Conservation (phyloP, 2,797 vertebrate genomes). For the Spinibarbus caldwelli region DNA sequence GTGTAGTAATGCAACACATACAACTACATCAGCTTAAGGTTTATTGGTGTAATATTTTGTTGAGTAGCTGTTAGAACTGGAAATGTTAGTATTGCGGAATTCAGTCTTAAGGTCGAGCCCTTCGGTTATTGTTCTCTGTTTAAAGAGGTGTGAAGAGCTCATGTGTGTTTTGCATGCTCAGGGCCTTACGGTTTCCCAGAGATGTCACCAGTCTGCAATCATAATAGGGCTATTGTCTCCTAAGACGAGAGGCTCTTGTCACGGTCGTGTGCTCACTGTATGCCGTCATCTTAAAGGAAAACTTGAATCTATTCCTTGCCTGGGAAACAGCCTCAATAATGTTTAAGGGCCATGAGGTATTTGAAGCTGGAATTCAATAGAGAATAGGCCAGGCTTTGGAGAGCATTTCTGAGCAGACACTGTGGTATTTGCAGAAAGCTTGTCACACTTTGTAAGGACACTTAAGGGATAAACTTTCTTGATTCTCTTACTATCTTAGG, state of each 20-base stretch:
- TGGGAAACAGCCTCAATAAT: conserved; percentile 38
- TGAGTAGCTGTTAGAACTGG: conserved; percentile 32
- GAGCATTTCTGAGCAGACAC: conserved; percentile 2
- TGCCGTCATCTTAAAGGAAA: conserved; percentile 64
- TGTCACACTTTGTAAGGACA: background rate
- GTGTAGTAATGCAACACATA: background rate
- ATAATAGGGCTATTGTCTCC: conserved; percentile 69
- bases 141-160: conserved; percentile 65
- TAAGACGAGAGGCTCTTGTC: conserved; percentile 59
- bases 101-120: conserved; percentile 13
- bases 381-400: conserved; percentile 21
- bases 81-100: conserved; percentile 30
- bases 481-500: background rate
- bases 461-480: background rate
- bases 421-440: conserved; percentile 16
- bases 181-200: conserved; percentile 45
- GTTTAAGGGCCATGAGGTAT: conserved; percentile 15
- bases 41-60: background rate
- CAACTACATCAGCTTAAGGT: background rate
- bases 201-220: conserved; percentile 61
- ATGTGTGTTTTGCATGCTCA: conserved; percentile 61
- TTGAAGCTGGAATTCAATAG: conserved; percentile 36
- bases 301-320: conserved; percentile 51
- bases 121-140: conserved; percentile 63
- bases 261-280: conserved; percentile 57